Percentiles rank a stretch among this genome's conserved stretches.
Conservation (phyloP, 2,888 invertebrate genomes). For the Thysanoteuthis rhombus region DNA sequence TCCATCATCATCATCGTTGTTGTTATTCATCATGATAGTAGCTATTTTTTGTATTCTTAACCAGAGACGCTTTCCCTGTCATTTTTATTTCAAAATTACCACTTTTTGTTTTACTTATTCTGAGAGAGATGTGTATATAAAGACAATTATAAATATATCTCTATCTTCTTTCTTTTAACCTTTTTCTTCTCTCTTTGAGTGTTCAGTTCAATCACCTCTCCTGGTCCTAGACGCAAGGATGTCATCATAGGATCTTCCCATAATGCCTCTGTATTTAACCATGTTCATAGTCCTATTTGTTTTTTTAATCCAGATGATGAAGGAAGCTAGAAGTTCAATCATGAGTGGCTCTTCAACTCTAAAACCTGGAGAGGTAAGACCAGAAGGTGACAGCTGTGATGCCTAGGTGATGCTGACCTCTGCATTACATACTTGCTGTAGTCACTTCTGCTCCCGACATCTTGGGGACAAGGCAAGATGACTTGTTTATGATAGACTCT, state of each 20-base stretch:
- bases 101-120: constrained; percentile 32
- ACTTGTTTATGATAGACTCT: constrained; percentile 27
- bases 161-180: background rate
- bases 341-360: constrained; percentile 29
- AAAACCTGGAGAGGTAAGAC: constrained; percentile 30
- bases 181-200: background rate
- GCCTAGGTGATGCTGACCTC: background rate
- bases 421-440: constrained; percentile 21
- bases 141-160: background rate
- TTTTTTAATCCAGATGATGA: constrained; percentile 29
- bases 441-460: constrained; percentile 12
- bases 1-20: background rate
- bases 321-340: constrained; percentile 30
- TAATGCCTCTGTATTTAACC: constrained; percentile 25
- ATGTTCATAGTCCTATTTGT: constrained; percentile 25
- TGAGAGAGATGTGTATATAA: background rate
- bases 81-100: background rate
- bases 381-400: background rate
- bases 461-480: constrained; percentile 12
- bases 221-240: constrained; percentile 26
- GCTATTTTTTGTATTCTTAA: background rate
- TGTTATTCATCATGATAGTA: background rate
- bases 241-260: constrained; percentile 2
- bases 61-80: background rate
- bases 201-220: constrained; percentile 14